Base-by-base conservation (phyloP, 2,888 invertebrate species). In the Petrolisthes manimaculis region DNA sequence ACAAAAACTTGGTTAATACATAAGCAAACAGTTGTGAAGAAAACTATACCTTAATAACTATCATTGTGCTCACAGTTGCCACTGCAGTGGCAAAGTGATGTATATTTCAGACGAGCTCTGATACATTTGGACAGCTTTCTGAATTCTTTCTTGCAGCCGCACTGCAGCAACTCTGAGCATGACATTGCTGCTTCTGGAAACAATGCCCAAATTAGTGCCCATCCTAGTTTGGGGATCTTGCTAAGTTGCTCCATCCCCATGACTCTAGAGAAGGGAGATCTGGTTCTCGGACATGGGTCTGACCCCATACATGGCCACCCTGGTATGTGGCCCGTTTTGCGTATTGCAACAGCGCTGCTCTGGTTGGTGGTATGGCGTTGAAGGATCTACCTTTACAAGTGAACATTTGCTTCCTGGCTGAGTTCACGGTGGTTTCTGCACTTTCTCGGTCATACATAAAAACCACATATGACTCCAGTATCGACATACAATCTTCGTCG, bases 361-460 rank as follows among this genome's bases (percentile, higher is more conserved):
- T 21, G 14, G 91, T 91, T 74, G 91, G 91, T 24, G 90, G 90
- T 24, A 91, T 88, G 54, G 56, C 61, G 9, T 88, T 79, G 5
- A 67, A 8, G 8, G 79, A 4, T 8, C 81, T 69, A 5, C 91
- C 24, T 37, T 89, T 89, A 51, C 78, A 71, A 21, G 90, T 79
- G 83, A 91, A 92, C 77, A 91, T 67, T 3, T 91, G 55, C 77
- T 84, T 84, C 74, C 91, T 86, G 54, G 91, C 91, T n/a, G 79
- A 77, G 86, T 92, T 88, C 9, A 92, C 85, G 6, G 6, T 75
- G n/a, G 8, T 54, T 12, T 83, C 67, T 6, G 71, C 69, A 78
- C 89, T 90, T 61, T 84, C 79, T 71, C 86, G 86, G 77, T 91
- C 89, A 84, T 91, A 92, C 75, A 92, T 53, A 14, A 92, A 81